Evolutionary conservation across 2,113 vertebrate genomes (phyloP).

Genomic region (Rhabdomys dilectus): DNA sequence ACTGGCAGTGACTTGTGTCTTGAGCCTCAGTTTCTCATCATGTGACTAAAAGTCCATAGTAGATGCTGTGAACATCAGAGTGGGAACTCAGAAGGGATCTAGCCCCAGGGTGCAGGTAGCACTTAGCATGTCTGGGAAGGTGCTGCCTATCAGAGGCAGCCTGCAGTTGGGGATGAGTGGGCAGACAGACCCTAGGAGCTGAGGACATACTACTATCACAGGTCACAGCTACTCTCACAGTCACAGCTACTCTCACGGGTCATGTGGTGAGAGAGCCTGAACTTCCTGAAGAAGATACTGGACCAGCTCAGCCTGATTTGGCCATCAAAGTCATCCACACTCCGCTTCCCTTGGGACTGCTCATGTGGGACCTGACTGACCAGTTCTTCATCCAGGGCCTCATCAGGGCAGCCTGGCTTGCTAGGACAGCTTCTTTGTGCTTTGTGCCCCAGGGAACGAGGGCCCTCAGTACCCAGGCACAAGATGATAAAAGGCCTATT

Average conservation of each 20-base stretch:
- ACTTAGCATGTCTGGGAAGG: background rate
- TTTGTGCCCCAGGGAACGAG: constrained; percentile 14
- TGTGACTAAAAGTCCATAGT: background rate
- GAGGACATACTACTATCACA: background rate
- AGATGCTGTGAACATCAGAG: no score
- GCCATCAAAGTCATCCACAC: background rate
- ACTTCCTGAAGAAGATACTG: background rate
- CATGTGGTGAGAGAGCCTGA: background rate
- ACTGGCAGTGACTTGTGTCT: background rate
- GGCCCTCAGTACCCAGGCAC: background rate
- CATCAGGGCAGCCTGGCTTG: background rate
- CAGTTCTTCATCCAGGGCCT: background rate
- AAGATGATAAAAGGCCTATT: constrained; percentile 67
- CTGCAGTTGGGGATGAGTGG: background rate
- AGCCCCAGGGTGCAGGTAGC: background rate
- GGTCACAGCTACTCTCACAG: background rate
- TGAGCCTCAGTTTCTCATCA: background rate
- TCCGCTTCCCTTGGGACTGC: background rate
- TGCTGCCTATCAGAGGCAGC: no score
- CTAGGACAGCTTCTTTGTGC: constrained; percentile 17
- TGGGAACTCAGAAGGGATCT: background rate
- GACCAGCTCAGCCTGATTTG: background rate
- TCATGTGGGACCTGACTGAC: background rate
- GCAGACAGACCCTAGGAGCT: background rate
- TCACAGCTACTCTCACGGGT: background rate